phyloP scores from a whole-genome alignment of 1,140 invertebrate species.

The Cherax quadricarinatus region DNA sequence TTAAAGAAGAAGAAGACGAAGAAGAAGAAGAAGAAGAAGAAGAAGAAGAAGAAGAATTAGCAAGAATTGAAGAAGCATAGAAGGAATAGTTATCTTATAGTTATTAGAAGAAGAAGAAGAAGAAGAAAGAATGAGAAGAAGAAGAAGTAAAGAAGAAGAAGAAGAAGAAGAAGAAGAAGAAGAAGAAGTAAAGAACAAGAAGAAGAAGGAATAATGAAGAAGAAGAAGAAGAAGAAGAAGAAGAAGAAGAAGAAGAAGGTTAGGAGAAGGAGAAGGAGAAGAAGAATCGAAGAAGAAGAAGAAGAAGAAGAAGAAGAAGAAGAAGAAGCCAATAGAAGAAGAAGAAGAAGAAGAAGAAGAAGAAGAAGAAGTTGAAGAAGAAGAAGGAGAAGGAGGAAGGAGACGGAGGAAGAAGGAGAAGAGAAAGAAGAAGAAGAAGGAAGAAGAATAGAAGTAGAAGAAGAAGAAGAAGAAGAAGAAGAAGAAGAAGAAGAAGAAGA shows the following conservation, averaged over 20 bases:
- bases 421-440: too few relatives aligned
- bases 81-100: background rate
- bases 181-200: too few relatives aligned
- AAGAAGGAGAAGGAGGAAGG: background rate
- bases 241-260: background rate
- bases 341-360: background rate
- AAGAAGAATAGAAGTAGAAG: too few relatives aligned
- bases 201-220: slow-evolving; percentile 1
- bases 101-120: slow-evolving; percentile 12
- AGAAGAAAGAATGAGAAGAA: too few relatives aligned
- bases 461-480: background rate
- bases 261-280: too few relatives aligned
- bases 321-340: too few relatives aligned
- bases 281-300: too few relatives aligned
- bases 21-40: too few relatives aligned
- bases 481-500: background rate
- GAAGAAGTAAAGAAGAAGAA: background rate
- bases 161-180: background rate
- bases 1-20: too few relatives aligned
- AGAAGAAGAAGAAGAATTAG: too few relatives aligned
- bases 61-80: background rate
- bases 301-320: too few relatives aligned
- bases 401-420: too few relatives aligned
- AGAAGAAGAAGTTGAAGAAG: background rate
- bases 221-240: background rate